Base-by-base conservation (phyloP, 1,140 invertebrate genomes). In the Panagrolaimus sp. region DNA sequence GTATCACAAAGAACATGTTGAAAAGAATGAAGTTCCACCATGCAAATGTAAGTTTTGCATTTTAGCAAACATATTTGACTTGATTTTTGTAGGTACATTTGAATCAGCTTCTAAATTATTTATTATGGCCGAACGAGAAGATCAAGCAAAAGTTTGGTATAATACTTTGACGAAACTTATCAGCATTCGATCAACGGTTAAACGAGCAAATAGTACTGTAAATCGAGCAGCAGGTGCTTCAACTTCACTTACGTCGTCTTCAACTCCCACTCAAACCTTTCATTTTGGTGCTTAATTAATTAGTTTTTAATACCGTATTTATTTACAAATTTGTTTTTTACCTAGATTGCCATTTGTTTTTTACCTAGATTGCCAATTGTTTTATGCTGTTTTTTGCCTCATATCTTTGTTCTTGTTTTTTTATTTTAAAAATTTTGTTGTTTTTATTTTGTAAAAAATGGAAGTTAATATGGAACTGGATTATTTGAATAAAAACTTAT, bases 21-120 rank as follows among this genome's bases (percentile, higher is more conserved):
- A 71, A 43, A 69, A 71, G 24, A 46, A 48, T 21, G 68, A 71
- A 32, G 47, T 71, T 17, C 47, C 70, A 21, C 68, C 70, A 4
- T 71, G 70, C n/a, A 71, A 70, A 32, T 48, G 68, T 70, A 70
- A 70, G 68, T 68, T 44, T 67, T 45, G 8, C 48, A 45, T 12
- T 17, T 17, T 68, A 8, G 26, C 21, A 64, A 1, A 5, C 32
- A 45, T 8, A 8, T 64, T 12, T 43, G 7, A 38, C 2, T 7
- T 38, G 7, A 38, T 4, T 43, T n/a, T 58, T 24, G 2, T 28
- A 58, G 52, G 52, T 58, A 26, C 52, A 28, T 58, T 58, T 28
- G 52, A 58, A 58, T 44, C 45, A 12, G 63, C 63, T 5, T 32
- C 17, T 14, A 21, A 65, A 24, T 26, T 65, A 21, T 47, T 65